A percentile compares a stretch with the other conserved stretches of the same genome.
Evolutionary conservation across 2,888 invertebrate species (phyloP).

Genomic region (Amphipyra berbera): DNA sequence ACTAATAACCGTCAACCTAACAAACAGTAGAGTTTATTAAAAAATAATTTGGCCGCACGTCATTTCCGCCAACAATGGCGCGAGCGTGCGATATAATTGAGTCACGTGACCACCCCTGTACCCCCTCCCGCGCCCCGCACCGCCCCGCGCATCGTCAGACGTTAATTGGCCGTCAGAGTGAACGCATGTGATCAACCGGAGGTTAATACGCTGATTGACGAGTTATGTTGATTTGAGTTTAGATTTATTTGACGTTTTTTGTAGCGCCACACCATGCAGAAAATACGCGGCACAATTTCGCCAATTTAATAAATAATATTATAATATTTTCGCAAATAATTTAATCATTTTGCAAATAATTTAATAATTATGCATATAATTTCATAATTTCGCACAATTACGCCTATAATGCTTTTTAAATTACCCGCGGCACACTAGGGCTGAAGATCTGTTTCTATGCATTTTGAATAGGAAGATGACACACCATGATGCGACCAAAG

Average conservation of each 20-base stretch:
- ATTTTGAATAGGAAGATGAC: too few relatives aligned
- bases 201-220: conserved; percentile 49
- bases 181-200: conserved; percentile 27
- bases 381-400: too few relatives aligned
- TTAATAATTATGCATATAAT: too few relatives aligned
- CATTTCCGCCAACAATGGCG: conserved; percentile 51
- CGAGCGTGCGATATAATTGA: conserved; percentile 57
- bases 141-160: conserved; percentile 20
- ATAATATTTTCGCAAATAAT: too few relatives aligned
- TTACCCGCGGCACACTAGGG: too few relatives aligned
- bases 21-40: conserved; percentile 55
- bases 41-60: conserved; percentile 58
- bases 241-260: conserved; percentile 12
- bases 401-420: too few relatives aligned
- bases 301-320: too few relatives aligned
- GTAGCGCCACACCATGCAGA: too few relatives aligned
- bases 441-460: too few relatives aligned
- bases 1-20: conserved; percentile 52
- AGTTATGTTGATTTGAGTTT: conserved; percentile 24
- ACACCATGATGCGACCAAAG: too few relatives aligned
- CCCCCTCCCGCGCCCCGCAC: conserved; percentile 4
- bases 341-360: too few relatives aligned
- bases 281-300: too few relatives aligned
- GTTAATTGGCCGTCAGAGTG: conserved; percentile 44
- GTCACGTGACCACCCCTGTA: conserved; percentile 56